These are phyloP conservation scores for Hypocryptadius cinnamomeus DNA, from an alignment of 2,113 vertebrate genomes.

Conservation along the genomic window DNA sequence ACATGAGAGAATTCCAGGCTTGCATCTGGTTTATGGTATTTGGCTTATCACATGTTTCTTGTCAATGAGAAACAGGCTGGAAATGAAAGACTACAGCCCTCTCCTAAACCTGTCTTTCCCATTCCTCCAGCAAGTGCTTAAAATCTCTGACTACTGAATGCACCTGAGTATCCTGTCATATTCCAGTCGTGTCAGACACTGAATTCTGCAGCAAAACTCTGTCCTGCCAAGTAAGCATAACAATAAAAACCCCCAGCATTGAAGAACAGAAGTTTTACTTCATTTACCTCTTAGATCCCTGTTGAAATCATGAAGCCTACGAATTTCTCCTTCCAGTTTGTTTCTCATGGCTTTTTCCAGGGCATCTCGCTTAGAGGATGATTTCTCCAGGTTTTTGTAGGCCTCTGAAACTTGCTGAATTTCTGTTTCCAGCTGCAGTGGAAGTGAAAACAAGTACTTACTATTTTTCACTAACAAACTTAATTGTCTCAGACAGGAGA, in stretches of 20 bases:
- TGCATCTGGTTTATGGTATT: constrained; percentile 44
- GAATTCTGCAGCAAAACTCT: neutral
- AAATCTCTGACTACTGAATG: neutral
- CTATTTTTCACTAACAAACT: neutral
- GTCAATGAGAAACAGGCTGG: constrained; percentile 42
- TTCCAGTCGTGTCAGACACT: neutral
- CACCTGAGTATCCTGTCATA: neutral
- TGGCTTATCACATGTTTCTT: constrained; percentile 27
- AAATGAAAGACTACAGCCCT: neutral
- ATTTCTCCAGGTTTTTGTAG: constrained; percentile 95
- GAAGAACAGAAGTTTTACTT: neutral
- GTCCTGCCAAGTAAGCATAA: neutral
- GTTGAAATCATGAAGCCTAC: constrained; percentile 97
- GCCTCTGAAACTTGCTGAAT: constrained; percentile 96
- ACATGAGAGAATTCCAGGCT: constrained; percentile 30
- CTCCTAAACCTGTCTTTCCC: neutral
- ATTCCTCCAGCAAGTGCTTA: neutral
- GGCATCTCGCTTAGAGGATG: constrained; percentile 90
- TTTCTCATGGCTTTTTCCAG: constrained; percentile 98
- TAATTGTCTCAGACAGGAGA: neutral
- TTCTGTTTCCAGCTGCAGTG: constrained; percentile 88
- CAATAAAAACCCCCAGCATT: neutral
- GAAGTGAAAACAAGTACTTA: neutral
- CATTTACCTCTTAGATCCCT: constrained; percentile 91
- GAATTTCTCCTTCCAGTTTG: constrained; percentile 95